phyloP scores from a whole-genome alignment of 2,797 vertebrate species.

The Holocentrus rufus region DNA sequence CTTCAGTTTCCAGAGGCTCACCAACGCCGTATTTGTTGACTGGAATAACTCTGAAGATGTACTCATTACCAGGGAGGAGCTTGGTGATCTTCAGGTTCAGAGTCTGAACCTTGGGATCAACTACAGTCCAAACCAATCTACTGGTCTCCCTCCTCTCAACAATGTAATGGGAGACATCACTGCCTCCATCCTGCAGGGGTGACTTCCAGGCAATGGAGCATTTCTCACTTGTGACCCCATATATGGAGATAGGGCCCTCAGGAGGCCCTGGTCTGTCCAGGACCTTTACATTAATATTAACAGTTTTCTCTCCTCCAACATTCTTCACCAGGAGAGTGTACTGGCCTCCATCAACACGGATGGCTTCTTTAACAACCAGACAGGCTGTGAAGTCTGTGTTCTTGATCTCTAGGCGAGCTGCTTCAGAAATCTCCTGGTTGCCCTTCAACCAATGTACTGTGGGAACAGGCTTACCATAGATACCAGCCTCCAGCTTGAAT shows the following conservation, averaged over 20 bases:
- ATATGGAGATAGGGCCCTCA: conserved; percentile 90
- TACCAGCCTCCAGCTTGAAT: conserved; percentile 90
- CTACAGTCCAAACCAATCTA: conserved; percentile 95
- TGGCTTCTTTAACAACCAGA: conserved; percentile 91
- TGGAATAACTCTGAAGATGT: conserved; percentile 96
- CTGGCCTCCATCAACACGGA: conserved; percentile 93
- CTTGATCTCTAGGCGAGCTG: conserved; percentile 92
- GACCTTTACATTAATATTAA: conserved; percentile 92
- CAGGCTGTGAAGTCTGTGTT: conserved; percentile 91
- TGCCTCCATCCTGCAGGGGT: conserved; percentile 95
- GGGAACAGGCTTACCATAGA: conserved; percentile 94
- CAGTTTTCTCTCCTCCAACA: conserved; percentile 94
- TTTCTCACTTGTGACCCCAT: conserved; percentile 93
- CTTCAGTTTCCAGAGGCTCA: conserved; percentile 95
- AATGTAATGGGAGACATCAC: conserved; percentile 93
- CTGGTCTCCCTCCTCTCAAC: conserved; percentile 98
- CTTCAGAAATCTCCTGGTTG: conserved; percentile 86
- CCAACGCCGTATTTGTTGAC: conserved; percentile 98
- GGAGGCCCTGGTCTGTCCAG: conserved; percentile 97
- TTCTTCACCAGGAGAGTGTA: conserved; percentile 93
- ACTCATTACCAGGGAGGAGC: conserved; percentile 97
- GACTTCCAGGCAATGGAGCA: conserved; percentile 94
- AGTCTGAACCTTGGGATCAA: conserved; percentile 93
- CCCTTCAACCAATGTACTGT: conserved; percentile 91
- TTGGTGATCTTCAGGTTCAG: conserved; percentile 94